These are phyloP conservation scores for Chromoteleia sp. DNA, from an alignment of 2,888 invertebrate species.

Conservation along the genomic window DNA sequence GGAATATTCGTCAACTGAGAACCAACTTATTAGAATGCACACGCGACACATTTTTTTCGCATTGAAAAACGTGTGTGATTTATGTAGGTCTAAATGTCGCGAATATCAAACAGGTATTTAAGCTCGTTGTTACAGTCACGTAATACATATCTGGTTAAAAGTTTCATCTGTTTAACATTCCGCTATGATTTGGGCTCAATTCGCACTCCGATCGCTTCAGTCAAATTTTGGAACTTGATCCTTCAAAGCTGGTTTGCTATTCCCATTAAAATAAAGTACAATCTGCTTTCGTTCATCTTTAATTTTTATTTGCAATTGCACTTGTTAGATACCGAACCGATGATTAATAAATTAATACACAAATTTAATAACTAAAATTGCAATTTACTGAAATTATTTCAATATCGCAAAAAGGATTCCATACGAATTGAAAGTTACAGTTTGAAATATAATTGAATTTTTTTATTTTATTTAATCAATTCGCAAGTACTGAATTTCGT, in stretches of 20 bases:
- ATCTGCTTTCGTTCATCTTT: background rate
- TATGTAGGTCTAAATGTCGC: conserved; percentile 63
- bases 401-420: too few species aligned
- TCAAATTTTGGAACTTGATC: background rate
- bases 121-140: conserved; percentile 58
- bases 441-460: too few species aligned
- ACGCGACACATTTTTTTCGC: conserved; percentile 50
- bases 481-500: too few species aligned
- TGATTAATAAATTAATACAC: too few species aligned
- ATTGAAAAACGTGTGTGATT: conserved; percentile 54
- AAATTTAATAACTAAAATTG: too few species aligned
- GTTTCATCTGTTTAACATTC: conserved; percentile 36
- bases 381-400: too few species aligned
- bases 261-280: background rate
- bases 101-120: conserved; percentile 61
- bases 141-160: conserved; percentile 52
- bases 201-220: conserved; percentile 18
- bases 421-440: too few species aligned
- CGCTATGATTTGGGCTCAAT: conserved; percentile 44
- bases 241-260: background rate
- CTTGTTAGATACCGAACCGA: too few species aligned
- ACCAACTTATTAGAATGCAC: conserved; percentile 47
- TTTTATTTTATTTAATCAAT: too few species aligned
- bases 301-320: too few species aligned
- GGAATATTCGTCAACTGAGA: conserved; percentile 33